Percentiles rank a stretch among this genome's conserved stretches.
phyloP scores from a whole-genome alignment of 2,797 vertebrate species.

The Cottoperca gobio region DNA sequence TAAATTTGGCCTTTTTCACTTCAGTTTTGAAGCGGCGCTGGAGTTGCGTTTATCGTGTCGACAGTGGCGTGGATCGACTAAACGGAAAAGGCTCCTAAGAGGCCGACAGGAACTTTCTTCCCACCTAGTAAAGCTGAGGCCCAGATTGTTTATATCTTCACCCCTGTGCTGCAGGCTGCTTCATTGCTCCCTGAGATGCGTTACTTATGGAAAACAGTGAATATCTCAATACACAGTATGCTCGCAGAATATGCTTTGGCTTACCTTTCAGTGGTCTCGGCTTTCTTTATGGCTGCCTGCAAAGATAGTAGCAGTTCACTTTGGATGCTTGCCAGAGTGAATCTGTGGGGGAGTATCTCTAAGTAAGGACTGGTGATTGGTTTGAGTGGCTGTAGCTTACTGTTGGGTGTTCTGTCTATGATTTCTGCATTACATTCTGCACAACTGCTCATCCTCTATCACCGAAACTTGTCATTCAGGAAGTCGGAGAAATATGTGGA shows the following conservation, averaged over 20 bases:
- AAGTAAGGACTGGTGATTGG: constrained; percentile 73
- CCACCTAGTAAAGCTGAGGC: constrained; percentile 61
- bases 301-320: constrained; percentile 76
- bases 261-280: constrained; percentile 76
- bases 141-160: constrained; percentile 77
- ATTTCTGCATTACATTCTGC: constrained; percentile 67
- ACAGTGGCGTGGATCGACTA: constrained; percentile 43
- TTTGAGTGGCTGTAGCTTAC: constrained; percentile 74
- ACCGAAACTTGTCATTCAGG: constrained; percentile 58
- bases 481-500: constrained; percentile 43
- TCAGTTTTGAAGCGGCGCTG: constrained; percentile 46
- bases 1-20: constrained; percentile 37
- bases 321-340: constrained; percentile 76
- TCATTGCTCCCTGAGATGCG: constrained; percentile 75
- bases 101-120: constrained; percentile 67
- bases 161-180: constrained; percentile 64
- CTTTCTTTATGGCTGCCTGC: constrained; percentile 77
- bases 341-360: constrained; percentile 75
- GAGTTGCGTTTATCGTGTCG: constrained; percentile 59
- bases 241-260: constrained; percentile 78
- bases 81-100: constrained; percentile 43
- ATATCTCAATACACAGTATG: constrained; percentile 81
- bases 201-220: constrained; percentile 82
- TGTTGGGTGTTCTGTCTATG: constrained; percentile 55
- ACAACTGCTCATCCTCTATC: constrained; percentile 54